Percentiles rank a stretch among this genome's conserved stretches.
These are phyloP conservation scores for Scolopax mira DNA, from an alignment of 2,113 vertebrate species.

Conservation along the genomic window DNA sequence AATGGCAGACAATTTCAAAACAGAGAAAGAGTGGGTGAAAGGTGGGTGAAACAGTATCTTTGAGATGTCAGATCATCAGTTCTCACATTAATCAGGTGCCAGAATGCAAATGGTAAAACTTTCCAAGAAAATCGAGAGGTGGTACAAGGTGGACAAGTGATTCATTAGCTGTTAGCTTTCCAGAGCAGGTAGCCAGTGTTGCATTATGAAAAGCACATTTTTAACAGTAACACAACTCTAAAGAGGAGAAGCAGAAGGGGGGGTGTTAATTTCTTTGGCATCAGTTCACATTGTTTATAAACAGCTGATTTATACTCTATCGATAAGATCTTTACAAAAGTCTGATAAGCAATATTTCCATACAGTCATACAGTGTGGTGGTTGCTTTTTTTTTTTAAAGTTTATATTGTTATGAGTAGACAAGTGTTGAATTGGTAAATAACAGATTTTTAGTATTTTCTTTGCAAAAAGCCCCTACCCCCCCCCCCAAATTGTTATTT, in stretches of 20 bases:
- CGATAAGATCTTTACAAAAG: background rate
- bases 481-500: background rate
- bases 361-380: background rate
- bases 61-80: conserved; percentile 4
- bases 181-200: background rate
- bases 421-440: background rate
- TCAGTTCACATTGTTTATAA: background rate
- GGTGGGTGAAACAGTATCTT: background rate
- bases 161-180: conserved; percentile 15
- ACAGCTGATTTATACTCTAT: background rate
- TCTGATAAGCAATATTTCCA: background rate
- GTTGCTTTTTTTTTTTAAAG: background rate
- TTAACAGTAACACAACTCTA: background rate
- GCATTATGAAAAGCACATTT: conserved; percentile 11
- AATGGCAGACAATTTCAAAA: conserved; percentile 20
- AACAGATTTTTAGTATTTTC: background rate
- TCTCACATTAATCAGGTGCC: background rate
- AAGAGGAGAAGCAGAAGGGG: background rate
- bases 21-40: background rate
- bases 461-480: background rate
- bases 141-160: background rate
- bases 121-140: conserved; percentile 27
- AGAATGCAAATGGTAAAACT: conserved; percentile 4
- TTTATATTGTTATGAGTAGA: background rate
- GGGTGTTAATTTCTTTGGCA: conserved; percentile 7